A percentile compares a stretch with the other conserved stretches of the same genome.
Evolutionary conservation across 2,888 invertebrate species (phyloP).

Genomic region (Eilema sororculum): DNA sequence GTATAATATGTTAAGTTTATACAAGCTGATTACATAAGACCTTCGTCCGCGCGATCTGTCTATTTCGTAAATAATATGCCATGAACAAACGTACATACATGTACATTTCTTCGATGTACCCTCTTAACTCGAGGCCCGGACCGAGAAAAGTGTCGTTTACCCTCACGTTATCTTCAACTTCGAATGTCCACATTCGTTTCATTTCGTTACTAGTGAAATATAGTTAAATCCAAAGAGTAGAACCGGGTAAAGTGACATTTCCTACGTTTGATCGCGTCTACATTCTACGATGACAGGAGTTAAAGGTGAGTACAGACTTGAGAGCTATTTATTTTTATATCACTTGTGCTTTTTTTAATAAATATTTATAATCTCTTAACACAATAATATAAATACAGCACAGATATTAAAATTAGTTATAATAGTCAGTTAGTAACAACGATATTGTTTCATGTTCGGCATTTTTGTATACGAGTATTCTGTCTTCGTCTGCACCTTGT

Average conservation of each 20-base stretch:
- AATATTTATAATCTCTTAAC: no score
- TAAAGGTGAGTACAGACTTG: conserved; percentile 14
- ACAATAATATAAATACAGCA: no score
- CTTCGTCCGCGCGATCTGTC: conserved; percentile 46
- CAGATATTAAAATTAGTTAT: no score
- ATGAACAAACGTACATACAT: conserved; percentile 43
- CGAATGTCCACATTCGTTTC: conserved; percentile 63
- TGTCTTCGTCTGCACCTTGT: no score
- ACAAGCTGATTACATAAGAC: conserved; percentile 45
- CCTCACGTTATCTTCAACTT: conserved; percentile 62
- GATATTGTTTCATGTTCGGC: no score
- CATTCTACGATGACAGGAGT: conserved; percentile 40
- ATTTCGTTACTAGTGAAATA: conserved; percentile 64
- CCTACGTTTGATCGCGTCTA: conserved; percentile 48
- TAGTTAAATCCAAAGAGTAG: conserved; percentile 54
- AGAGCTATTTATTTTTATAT: neutral
- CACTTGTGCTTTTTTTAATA: neutral
- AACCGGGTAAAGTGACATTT: conserved; percentile 52
- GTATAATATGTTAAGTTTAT: conserved; percentile 23
- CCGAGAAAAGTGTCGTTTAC: conserved; percentile 61
- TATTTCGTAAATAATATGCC: conserved; percentile 51
- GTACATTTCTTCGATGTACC: conserved; percentile 49
- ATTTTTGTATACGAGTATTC: no score
- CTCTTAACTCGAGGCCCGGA: conserved; percentile 58
- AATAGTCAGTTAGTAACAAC: no score